A percentile compares a stretch with the other conserved stretches of the same genome.
Conservation (phyloP, 2,113 vertebrate genomes). For the Phyllostomus discolor region DNA sequence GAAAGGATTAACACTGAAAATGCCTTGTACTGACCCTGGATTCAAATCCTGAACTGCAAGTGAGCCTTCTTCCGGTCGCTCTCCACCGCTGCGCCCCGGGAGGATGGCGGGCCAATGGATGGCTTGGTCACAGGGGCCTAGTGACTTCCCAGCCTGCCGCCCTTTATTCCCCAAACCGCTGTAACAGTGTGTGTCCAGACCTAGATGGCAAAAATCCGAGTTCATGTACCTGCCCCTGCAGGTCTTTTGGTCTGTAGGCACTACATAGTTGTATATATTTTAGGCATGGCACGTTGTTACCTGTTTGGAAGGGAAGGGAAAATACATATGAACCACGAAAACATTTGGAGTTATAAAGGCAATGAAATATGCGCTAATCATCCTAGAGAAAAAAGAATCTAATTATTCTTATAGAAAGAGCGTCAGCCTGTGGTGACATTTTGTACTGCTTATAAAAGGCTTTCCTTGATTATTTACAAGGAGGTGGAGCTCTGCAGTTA, state of each 20-base stretch:
- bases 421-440: conserved; percentile 85
- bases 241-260: background rate
- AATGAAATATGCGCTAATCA: conserved; percentile 62
- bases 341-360: conserved; percentile 67
- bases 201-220: background rate
- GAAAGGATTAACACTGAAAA: background rate
- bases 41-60: background rate
- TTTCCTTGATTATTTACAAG: conserved; percentile 51
- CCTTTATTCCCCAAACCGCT: background rate
- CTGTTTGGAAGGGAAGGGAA: conserved; percentile 54
- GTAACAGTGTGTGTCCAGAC: background rate
- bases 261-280: background rate
- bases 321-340: conserved; percentile 37
- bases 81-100: background rate
- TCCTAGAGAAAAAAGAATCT: conserved; percentile 37
- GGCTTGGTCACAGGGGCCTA: background rate
- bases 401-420: conserved; percentile 84
- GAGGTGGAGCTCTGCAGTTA: conserved; percentile 55
- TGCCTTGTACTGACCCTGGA: background rate
- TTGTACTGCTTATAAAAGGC: conserved; percentile 78
- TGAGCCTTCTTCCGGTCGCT: background rate
- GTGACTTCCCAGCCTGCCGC: background rate
- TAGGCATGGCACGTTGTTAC: background rate
- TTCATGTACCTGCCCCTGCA: background rate
- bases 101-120: background rate